phyloP scores from a whole-genome alignment of 2,888 invertebrate species.

The Xanthorhoe designata region DNA sequence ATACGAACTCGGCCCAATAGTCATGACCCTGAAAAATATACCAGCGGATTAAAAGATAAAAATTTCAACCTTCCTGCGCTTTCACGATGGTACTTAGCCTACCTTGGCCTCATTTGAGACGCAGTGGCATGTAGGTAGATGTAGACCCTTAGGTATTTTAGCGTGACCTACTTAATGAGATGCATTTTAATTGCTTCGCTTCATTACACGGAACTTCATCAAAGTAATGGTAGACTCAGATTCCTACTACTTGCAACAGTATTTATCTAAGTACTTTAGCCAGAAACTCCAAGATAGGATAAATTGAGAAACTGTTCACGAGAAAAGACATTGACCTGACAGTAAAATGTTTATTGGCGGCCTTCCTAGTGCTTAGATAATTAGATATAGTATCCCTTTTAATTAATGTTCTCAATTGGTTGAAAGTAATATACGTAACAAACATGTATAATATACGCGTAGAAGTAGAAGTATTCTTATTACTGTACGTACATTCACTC shows the following conservation, averaged over 20 bases:
- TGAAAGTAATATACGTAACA: neutral
- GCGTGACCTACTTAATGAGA: slow-evolving; percentile 30
- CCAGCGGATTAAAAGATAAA: slow-evolving; percentile 23
- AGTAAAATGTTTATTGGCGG: neutral
- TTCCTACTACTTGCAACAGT: slow-evolving; percentile 1
- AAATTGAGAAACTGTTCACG: neutral
- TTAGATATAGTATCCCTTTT: neutral
- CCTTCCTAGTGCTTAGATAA: neutral
- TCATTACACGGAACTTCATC: slow-evolving; percentile 12
- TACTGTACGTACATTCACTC: too few relatives aligned
- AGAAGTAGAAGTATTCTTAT: too few relatives aligned
- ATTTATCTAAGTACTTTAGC: neutral
- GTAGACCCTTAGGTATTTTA: slow-evolving; percentile 22
- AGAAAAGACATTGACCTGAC: neutral
- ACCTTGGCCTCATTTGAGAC: slow-evolving; percentile 34
- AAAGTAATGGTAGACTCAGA: slow-evolving; percentile 1
- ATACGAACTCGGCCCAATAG: neutral
- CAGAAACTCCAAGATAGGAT: neutral
- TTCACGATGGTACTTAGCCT: slow-evolving; percentile 27
- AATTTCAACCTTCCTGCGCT: slow-evolving; percentile 29
- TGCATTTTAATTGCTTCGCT: slow-evolving; percentile 24
- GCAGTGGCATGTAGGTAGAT: slow-evolving; percentile 18
- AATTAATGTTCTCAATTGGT: neutral
- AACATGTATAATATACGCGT: too few relatives aligned
- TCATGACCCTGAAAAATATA: slow-evolving; percentile 18